Conservation (phyloP, 2,888 invertebrate genomes). For the Mythimna pallens region DNA sequence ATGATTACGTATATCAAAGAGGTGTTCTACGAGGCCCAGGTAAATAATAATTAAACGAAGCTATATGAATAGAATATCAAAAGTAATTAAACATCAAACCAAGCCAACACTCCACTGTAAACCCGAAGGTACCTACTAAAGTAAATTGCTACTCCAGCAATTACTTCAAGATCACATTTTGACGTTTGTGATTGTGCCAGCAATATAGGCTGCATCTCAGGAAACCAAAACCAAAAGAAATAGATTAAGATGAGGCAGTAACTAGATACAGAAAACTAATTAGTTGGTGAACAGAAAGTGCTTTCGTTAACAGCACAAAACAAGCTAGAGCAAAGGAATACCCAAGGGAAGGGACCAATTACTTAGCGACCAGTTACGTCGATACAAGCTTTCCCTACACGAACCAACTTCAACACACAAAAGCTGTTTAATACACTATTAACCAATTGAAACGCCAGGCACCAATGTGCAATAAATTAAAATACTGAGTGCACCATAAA, state of each 20-base stretch:
- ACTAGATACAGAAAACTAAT: conserved; percentile 75
- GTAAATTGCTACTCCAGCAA: conserved; percentile 20
- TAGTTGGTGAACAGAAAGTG: conserved; percentile 75
- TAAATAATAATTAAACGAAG: conserved; percentile 48
- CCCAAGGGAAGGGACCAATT: conserved; percentile 82
- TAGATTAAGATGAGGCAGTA: conserved; percentile 47
- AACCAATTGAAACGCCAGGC: conserved; percentile 52
- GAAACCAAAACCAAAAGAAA: conserved; percentile 37
- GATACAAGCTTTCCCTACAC: conserved; percentile 75
- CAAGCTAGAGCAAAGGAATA: conserved; percentile 72
- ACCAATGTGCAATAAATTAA: conserved; percentile 6
- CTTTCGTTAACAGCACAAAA: conserved; percentile 77
- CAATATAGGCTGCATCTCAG: conserved; percentile 26
- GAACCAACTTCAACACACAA: conserved; percentile 54
- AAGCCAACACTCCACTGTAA: conserved; percentile 40
- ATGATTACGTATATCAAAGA: conserved; percentile 37
- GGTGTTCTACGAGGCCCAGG: conserved; percentile 8
- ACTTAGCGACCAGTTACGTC: conserved; percentile 81
- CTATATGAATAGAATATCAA: conserved; percentile 46
- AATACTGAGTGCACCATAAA: conserved; percentile 18
- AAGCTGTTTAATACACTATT: conserved; percentile 56
- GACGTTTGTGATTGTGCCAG: not conserved
- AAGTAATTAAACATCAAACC: conserved; percentile 55
- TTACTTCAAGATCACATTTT: conserved; percentile 17
- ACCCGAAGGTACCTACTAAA: conserved; percentile 21